Conservation (phyloP, 2,797 vertebrate genomes). For the Limosa lapponica region DNA sequence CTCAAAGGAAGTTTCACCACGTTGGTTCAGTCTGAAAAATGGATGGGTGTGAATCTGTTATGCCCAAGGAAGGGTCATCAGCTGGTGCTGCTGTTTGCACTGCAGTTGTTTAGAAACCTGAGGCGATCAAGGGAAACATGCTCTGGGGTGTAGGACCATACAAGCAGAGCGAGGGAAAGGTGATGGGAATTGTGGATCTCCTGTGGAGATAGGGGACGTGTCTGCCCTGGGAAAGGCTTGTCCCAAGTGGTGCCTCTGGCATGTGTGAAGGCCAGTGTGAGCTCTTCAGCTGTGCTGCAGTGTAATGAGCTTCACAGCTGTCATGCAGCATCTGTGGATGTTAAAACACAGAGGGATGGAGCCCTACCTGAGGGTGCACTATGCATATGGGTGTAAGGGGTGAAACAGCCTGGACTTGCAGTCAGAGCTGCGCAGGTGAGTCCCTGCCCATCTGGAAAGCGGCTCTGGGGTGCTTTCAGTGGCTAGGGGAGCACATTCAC, state of each 20-base stretch:
- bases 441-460: not conserved
- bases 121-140: fast-evolving
- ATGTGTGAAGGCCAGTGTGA: fast-evolving
- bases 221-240: not conserved
- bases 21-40: not conserved
- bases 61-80: not conserved
- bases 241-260: not conserved
- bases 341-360: not conserved
- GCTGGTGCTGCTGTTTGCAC: not conserved
- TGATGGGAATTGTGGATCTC: not conserved
- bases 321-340: fast-evolving
- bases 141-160: not conserved
- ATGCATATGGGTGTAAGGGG: fast-evolving
- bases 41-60: not conserved
- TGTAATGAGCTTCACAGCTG: not conserved
- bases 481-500: not conserved
- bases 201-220: fast-evolving
- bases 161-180: not conserved
- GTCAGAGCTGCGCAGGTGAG: fast-evolving
- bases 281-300: fast-evolving
- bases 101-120: not conserved
- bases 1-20: not conserved
- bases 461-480: not conserved
- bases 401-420: not conserved
- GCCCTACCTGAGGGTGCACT: not conserved